These are phyloP conservation scores for Dione vanillae DNA, from an alignment of 2,888 invertebrate genomes.

Conservation along the genomic window DNA sequence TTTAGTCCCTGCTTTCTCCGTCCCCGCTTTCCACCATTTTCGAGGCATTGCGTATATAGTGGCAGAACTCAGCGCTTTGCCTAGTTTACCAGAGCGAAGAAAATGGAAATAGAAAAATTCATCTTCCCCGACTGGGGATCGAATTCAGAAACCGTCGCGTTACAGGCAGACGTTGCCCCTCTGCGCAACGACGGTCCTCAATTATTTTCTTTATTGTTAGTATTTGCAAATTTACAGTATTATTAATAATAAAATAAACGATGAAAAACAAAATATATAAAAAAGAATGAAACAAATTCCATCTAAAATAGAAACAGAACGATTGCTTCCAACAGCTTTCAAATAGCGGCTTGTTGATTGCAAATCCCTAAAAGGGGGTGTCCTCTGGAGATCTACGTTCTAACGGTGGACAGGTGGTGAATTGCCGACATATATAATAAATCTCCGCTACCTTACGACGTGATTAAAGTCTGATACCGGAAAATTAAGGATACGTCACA, in stretches of 20 bases:
- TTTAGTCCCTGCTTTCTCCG: too few species aligned
- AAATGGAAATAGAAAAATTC: too few species aligned
- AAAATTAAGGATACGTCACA: slow-evolving; percentile 36
- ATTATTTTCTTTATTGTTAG: too few species aligned
- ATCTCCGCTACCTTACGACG: slow-evolving; percentile 34
- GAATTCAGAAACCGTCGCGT: too few species aligned
- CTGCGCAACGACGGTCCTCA: too few species aligned
- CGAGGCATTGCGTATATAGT: too few species aligned
- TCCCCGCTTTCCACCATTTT: too few species aligned
- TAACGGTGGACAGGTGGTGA: slow-evolving; percentile 43
- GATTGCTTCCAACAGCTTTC: slow-evolving; percentile 16
- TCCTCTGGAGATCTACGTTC: slow-evolving; percentile 24
- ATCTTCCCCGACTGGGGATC: too few species aligned
- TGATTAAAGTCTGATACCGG: slow-evolving; percentile 42
- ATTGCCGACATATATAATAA: slow-evolving; percentile 40
- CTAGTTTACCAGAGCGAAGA: too few species aligned
- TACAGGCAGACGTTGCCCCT: too few species aligned
- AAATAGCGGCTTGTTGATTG: slow-evolving; percentile 32
- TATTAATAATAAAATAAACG: neutral
- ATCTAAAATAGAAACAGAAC: slow-evolving; percentile 14
- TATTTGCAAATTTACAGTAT: too few species aligned
- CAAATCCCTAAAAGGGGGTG: slow-evolving; percentile 39
- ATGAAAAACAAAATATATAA: neutral
- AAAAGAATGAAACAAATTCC: neutral
- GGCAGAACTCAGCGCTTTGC: too few species aligned